Base-by-base conservation (phyloP, 2,113 vertebrate species). In the Otis tarda region DNA sequence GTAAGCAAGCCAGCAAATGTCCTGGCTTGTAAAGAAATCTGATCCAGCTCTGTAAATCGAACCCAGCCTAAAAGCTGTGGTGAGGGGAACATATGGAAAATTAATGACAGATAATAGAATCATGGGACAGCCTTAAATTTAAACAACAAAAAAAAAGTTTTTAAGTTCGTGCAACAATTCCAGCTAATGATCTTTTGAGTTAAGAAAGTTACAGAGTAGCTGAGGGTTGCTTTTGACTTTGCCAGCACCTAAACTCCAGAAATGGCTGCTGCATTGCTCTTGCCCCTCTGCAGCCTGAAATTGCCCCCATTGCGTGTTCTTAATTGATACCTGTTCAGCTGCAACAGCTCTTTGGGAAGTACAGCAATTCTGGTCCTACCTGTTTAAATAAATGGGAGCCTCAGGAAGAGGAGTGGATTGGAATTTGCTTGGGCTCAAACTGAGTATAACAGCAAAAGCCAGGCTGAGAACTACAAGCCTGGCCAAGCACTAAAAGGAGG, bases 21-120 rank as follows among this genome's bases (percentile, higher is more conserved):
- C 67, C 73, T 82, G 92, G 92, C 88, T 96, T 96, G 96, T 95
- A 94, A 95, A 96, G 96, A 97, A 95, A 96, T 59, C 93, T 91
- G 92, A 97, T 95, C 87, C 93, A 91, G 24, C 70, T 77, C 91
- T 95, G 93, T 93, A 96, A 97, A 94, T 73, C 0, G 14, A 96
- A 71, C 91, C 69, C 91, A 96, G 86, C 37, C 85, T 87, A 87
- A 87, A 41, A 94, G 87, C 8, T 0, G 76, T 82, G 69, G 76
- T 41, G 52, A 84, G 61, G 78, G 76, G 55, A 96, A 82, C 84
- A 93, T 93, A 95, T 91, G 93, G 95, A 95, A 95, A 96, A 96
- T 94, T 91, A 96, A 95, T 95, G 93, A 90, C 63, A 96, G 86
- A 93, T 87, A 92, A 89, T 70, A 84, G 94, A 94, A 94, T 47